Base-by-base conservation (phyloP, 2,797 vertebrate species). In the Poeciliopsis paucimaculata region DNA sequence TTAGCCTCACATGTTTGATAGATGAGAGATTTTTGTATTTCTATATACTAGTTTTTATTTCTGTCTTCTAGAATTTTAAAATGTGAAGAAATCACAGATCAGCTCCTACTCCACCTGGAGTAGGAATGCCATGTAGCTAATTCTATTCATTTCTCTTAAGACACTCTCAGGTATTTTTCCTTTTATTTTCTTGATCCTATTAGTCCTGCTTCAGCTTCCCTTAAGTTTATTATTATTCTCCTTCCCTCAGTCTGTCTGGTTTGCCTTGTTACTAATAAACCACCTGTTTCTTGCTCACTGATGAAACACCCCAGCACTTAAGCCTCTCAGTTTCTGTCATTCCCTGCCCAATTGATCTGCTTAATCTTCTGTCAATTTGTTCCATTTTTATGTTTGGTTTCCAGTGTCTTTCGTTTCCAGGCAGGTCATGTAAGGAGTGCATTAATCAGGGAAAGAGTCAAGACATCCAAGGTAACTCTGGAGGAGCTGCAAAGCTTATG, bases 61-160 rank as follows among this genome's bases (percentile, higher is more conserved):
- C 12, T 34, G 41, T 73, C 45, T 73, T 11, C 15, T 8, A 39
- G 51, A 49, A 68, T 4, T 66, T 41, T 47, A 66, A 75, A 78
- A 78, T 53, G 8, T 78, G 53, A 49, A 11, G 18, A 55, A 28
- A 47, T 76, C 41, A 34, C 36, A 55, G 70, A 53, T 53, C 57
- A 73, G 64, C 49, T 47, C 46, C 13, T 16, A 16, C 46, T 47
- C 2, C 9, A 39, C 20, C 11, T 36, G 34, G 28, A 36, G 7
- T 20, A 39, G 41, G 41, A 43, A 43, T 43, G 41, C 41, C 9
- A 16, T 64, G 6, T 18, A 36, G 15, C 34, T 5, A 34, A 9
- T 36, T 64, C 2, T 36, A 62, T 18, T 16, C 3, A 34, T 62
- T 62, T 62, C 13, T 62, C 28, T 62, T 62, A 15, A 13, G 31